Evolutionary conservation across 2,888 invertebrate species (phyloP).

Genomic region (Lasioglossum pauxillum): DNA sequence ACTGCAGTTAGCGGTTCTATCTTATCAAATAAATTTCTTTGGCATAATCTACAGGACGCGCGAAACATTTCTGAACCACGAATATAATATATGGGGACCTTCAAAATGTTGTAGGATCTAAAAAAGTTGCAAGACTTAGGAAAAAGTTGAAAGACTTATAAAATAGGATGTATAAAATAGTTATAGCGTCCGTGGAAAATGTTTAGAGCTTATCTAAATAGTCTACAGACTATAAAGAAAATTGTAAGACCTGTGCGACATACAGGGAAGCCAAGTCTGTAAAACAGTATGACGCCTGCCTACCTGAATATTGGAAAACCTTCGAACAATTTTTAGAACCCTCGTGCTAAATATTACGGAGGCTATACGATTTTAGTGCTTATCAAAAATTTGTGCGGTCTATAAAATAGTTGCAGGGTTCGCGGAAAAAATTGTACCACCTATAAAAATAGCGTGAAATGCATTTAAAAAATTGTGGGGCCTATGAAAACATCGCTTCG

Average conservation of each 20-base stretch:
- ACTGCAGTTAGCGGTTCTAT: background rate
- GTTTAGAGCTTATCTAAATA: background rate
- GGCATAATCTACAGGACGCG: background rate
- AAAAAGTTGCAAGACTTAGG: background rate
- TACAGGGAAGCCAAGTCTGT: background rate
- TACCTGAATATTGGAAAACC: background rate
- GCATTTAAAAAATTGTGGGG: background rate
- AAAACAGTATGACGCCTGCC: background rate
- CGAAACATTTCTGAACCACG: background rate
- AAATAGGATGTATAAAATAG: background rate
- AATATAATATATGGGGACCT: background rate
- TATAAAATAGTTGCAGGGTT: background rate
- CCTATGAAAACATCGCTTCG: background rate
- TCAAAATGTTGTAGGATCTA: background rate
- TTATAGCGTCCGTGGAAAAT: background rate
- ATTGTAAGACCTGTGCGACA: background rate
- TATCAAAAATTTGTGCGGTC: background rate
- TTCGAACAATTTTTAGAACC: background rate
- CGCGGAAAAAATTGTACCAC: background rate
- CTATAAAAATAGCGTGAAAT: background rate
- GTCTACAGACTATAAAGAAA: background rate
- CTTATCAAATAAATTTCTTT: background rate
- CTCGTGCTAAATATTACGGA: background rate
- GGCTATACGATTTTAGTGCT: background rate
- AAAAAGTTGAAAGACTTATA: background rate